phyloP scores from a whole-genome alignment of 1,140 invertebrate genomes.

The Lepidotrigona ventralis region DNA sequence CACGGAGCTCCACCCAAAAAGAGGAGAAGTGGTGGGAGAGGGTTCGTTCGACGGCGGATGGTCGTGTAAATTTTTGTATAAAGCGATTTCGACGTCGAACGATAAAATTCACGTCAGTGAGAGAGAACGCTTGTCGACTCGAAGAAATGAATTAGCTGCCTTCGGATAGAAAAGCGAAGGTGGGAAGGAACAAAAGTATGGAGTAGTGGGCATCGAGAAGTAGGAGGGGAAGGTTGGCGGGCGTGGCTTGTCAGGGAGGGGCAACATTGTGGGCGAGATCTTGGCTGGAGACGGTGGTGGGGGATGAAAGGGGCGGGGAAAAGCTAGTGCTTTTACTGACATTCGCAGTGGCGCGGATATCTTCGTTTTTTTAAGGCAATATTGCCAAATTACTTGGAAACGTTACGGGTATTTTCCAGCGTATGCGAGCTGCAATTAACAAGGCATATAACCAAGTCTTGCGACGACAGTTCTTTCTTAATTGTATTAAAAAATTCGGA shows the following conservation, averaged over 20 bases:
- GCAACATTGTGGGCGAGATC: constrained; percentile 54
- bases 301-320: constrained; percentile 52
- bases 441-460: too few relatives aligned
- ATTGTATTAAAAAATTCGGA: background rate
- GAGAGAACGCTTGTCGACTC: constrained; percentile 65
- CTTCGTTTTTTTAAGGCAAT: constrained; percentile 1
- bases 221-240: constrained; percentile 37
- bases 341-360: constrained; percentile 56
- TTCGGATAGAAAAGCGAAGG: constrained; percentile 35
- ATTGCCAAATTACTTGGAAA: background rate
- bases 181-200: constrained; percentile 68
- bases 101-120: constrained; percentile 71
- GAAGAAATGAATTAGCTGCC: constrained; percentile 77
- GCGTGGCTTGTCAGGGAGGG: constrained; percentile 53
- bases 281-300: background rate
- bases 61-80: constrained; percentile 76
- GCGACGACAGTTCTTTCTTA: background rate
- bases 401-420: background rate
- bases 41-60: constrained; percentile 15
- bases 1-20: constrained; percentile 26
- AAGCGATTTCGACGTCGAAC: constrained; percentile 74
- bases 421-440: background rate
- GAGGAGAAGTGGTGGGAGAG: constrained; percentile 5
- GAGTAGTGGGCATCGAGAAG: constrained; percentile 57
- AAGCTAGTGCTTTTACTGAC: constrained; percentile 17